Evolutionary conservation across 2,888 invertebrate species (phyloP), one percentile per base, ranked within the genome.

Genomic region (Pocota personata): DNA sequence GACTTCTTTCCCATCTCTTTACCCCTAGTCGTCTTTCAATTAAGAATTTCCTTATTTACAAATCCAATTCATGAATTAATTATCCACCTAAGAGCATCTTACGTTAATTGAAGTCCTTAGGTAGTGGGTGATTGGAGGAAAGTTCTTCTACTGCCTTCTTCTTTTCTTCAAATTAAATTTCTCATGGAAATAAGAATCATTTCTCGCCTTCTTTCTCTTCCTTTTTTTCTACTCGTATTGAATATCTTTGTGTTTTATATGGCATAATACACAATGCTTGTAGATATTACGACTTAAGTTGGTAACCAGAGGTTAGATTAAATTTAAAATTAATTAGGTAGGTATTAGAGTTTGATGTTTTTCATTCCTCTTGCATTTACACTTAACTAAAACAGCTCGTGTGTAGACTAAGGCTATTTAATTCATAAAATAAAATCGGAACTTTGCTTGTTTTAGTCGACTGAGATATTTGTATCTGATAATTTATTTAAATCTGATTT

Each of bases 51-150:
- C 55, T 78, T 78, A 78, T 78, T 78, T 71, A 78, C 71, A 71
- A 62, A 71, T 69, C 62, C 71, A 62, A 50, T 78, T 55, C 62
- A 71, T 62, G 78, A 78, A 78, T 62, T 78, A 78, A 78, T 78
- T 55, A 62, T 71, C 60, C 46, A 50, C 52, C 62, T 55, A 71
- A 78, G 69, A 78, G 40, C 37, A 55, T 62, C 55, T 78, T 71
- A 78, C 62, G 55, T 71, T 71, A 52, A 69, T 78, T 55, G 60
- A 62, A 52, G 71, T 55, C 71, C 35, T 32, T 50, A 32, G 46
- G 37, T 55, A n/a, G 32, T 27, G 48, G 30, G 21, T 27, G 50
- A n/a, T 27, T 32, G 37, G 10, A 6, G 58, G 5, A 12, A 21
- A 10, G 16, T 5, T 43, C 27, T 43, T 27, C n/a, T 50, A 10